Evolutionary conservation across 2,888 invertebrate species (phyloP).

Genomic region (Chesias legatella): DNA sequence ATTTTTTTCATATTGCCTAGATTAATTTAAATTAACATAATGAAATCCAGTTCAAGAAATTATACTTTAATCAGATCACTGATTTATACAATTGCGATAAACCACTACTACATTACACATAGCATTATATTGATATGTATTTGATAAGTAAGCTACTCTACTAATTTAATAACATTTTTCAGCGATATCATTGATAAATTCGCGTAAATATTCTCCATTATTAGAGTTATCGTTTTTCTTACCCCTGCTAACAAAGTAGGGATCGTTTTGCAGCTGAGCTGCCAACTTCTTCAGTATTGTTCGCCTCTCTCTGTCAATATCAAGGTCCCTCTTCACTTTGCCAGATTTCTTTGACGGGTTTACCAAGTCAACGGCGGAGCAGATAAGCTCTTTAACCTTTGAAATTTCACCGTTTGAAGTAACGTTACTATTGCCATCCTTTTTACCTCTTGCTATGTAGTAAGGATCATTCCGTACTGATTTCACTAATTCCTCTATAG

Average conservation of each 20-base stretch:
- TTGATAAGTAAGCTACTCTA: constrained; percentile 4
- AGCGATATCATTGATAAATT: constrained; percentile 54
- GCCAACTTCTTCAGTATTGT: constrained; percentile 65
- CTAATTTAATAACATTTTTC: constrained; percentile 49
- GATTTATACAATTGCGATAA: constrained; percentile 25
- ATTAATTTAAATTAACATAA: not conserved
- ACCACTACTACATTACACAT: constrained; percentile 8
- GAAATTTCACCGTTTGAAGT: constrained; percentile 36
- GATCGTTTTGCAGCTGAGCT: constrained; percentile 65
- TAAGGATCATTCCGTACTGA: constrained; percentile 74
- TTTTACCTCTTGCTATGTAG: constrained; percentile 78
- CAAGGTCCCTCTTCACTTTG: constrained; percentile 56
- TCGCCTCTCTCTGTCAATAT: constrained; percentile 61
- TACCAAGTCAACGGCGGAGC: constrained; percentile 55
- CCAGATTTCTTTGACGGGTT: constrained; percentile 35
- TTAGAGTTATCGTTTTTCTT: constrained; percentile 48
- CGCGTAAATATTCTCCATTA: constrained; percentile 41
- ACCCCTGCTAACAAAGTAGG: constrained; percentile 70
- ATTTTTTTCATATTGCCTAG: not conserved
- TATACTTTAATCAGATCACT: constrained; percentile 36
- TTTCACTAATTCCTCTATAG: constrained; percentile 67
- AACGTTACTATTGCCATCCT: constrained; percentile 39
- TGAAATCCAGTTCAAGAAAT: constrained; percentile 33
- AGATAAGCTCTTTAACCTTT: constrained; percentile 61
- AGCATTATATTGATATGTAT: constrained; percentile 8